Base-by-base conservation (phyloP, 1,140 invertebrate species). In the Eriocheir sinensis region DNA sequence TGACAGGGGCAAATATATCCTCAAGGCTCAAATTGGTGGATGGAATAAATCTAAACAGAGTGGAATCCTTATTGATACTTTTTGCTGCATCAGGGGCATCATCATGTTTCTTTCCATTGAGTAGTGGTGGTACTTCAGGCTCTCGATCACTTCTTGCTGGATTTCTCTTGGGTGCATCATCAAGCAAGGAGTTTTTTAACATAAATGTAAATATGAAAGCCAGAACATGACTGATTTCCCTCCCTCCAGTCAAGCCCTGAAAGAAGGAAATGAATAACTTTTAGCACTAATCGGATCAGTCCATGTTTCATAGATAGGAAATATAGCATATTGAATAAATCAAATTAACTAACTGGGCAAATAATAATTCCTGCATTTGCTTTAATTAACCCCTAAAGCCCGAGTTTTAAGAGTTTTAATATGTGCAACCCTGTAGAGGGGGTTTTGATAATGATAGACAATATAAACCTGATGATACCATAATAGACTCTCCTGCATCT, bases 171-270 rank as follows among this genome's bases (percentile, higher is more conserved):
- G 48, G 12, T 6, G n/a, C 32, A 44, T 91, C 88, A 21, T 94
- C 94, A 32, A 21, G 44, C 32, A 53, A 21, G 12, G 94, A 80
- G 60, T 94, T 94, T 53, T 94, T 94, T 32, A 94, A 81, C 44
- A 94, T 41, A 40, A 91, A 94, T 27, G 89, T 91, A 40, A 94
- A 94, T 44, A 94, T 91, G 53, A 94, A 94, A 44, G 89, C 89
- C 41, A 94, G 81, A 15, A 94, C 94, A 36, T 94, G 94, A 60
- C 94, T 94, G 32, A 94, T 94, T 41, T 94, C 94, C 40, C 90
- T 91, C 85, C 89, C 83, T 88, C 94, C 94, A 32, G 94, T 94
- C 81, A 94, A 86, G 15, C 94, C 90, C 94, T 94, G 94, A 88
- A 94, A 94, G n/a, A 32, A 72, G 32, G 60, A 41, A 80, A 32